Base-by-base conservation (phyloP, 2,113 vertebrate genomes). In the Guaruba guarouba region DNA sequence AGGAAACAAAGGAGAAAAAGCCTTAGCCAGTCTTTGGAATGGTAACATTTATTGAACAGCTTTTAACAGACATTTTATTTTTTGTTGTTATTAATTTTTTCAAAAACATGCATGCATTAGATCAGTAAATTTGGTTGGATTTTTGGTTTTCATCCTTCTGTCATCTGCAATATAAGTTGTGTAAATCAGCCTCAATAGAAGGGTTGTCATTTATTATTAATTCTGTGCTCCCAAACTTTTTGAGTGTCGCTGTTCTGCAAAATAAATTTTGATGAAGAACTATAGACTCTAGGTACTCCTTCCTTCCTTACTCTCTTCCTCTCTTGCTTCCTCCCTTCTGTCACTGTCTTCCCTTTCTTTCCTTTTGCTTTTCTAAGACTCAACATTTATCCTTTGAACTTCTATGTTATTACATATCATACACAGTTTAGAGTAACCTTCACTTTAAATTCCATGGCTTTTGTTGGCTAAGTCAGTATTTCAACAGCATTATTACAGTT, bases 401-500 rank as follows among this genome's bases (percentile, higher is more conserved):
- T 69, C 28, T 62, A 61, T 25, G 10, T 54, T 90, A 80, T 86
- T 91, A 70, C 31, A 41, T 73, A 83, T 91, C 33, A 83, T 55
- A 71, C 0, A 1, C 33, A 69, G 69, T 93, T 95, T 84, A 92
- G 89, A 86, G 49, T 62, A 93, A 88, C 28, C 43, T 94, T 96
- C 96, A 41, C 15, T 95, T 96, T 74, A 82, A 83, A 85, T 94
- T 94, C 76, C 27, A 12, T 39, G 74, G 43, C 41, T 75, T 85
- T 97, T 95, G 62, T 91, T 93, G 68, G 51, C 82, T 91, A 71
- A 92, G 74, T 93, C 83, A 91, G 73, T 94, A 96, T 69, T 96
- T 94, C 62, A 52, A 71, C 70, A 88, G 88, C 86, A 84, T 91
- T 91, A 93, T 94, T 81, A 75, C 33, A 46, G 43, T 87, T 96